phyloP scores from a whole-genome alignment of 2,888 invertebrate species.

The Cataglyphis rosenhaueri region DNA sequence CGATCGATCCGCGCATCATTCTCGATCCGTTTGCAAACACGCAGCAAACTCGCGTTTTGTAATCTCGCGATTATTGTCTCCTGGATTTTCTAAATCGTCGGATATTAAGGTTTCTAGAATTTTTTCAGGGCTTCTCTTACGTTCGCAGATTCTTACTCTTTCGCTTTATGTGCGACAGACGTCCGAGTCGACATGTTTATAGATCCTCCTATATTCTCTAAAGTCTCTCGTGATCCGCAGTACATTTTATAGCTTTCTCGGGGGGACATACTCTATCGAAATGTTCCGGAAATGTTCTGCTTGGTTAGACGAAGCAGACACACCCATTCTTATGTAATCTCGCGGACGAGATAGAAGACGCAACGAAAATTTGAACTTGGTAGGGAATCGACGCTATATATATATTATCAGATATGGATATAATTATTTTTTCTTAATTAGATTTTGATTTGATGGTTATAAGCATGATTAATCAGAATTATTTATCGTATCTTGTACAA shows the following conservation, averaged over 20 bases:
- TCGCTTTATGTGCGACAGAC: not conserved
- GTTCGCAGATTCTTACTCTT: not conserved
- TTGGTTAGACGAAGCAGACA: constrained; percentile 1
- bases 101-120: constrained; percentile 1
- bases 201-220: not conserved
- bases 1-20: constrained; percentile 29
- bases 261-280: not conserved
- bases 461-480: constrained; percentile 24
- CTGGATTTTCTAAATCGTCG: not conserved
- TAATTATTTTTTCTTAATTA: constrained; percentile 43
- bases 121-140: not conserved
- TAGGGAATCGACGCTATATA: not conserved
- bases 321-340: constrained; percentile 19
- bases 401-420: not conserved
- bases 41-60: not conserved
- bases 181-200: not conserved
- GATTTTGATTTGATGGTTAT: constrained; percentile 36
- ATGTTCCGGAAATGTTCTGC: not conserved
- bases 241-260: constrained; percentile 5
- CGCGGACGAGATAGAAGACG: not conserved
- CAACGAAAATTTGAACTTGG: constrained; percentile 26
- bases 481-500: constrained; percentile 10
- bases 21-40: constrained; percentile 16
- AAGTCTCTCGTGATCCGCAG: not conserved
- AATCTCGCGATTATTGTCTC: not conserved